These are phyloP conservation scores for Amblyopsis rosae DNA, from an alignment of 2,113 vertebrate genomes.

Conservation along the genomic window DNA sequence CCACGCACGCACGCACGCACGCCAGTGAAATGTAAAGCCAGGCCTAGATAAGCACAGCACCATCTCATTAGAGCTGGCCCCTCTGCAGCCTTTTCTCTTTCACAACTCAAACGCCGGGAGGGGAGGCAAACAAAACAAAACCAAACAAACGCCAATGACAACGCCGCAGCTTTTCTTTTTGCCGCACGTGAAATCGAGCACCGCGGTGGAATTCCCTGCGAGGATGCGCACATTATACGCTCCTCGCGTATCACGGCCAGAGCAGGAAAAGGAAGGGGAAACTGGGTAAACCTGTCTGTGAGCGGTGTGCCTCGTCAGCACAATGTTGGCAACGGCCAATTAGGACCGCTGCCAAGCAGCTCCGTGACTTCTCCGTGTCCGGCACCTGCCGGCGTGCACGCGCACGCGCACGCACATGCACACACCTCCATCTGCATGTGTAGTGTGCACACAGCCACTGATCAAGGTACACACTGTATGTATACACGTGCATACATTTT, in stretches of 20 bases:
- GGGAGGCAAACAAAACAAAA: neutral
- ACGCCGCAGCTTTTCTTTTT: neutral
- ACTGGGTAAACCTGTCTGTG: neutral
- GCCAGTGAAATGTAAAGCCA: neutral
- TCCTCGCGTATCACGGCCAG: neutral
- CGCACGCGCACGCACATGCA: constrained; percentile 10
- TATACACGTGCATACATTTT: neutral
- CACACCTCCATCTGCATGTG: neutral
- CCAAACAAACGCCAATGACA: neutral
- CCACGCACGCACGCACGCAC: neutral
- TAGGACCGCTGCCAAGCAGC: constrained; percentile 63
- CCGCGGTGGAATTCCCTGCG: neutral
- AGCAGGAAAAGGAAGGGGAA: neutral
- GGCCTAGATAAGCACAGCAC: neutral
- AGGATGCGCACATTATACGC: neutral
- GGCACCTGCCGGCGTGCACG: constrained; percentile 39
- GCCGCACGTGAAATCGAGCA: neutral
- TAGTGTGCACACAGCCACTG: constrained; percentile 3
- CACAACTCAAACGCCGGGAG: neutral
- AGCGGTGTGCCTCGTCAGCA: neutral
- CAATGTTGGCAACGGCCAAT: constrained; percentile 43
- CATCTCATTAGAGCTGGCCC: neutral
- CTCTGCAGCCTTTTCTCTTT: neutral
- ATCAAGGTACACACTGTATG: neutral
- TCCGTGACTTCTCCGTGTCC: constrained; percentile 51